Base-by-base conservation (phyloP, 2,113 vertebrate genomes). In the Cacatua alba region DNA sequence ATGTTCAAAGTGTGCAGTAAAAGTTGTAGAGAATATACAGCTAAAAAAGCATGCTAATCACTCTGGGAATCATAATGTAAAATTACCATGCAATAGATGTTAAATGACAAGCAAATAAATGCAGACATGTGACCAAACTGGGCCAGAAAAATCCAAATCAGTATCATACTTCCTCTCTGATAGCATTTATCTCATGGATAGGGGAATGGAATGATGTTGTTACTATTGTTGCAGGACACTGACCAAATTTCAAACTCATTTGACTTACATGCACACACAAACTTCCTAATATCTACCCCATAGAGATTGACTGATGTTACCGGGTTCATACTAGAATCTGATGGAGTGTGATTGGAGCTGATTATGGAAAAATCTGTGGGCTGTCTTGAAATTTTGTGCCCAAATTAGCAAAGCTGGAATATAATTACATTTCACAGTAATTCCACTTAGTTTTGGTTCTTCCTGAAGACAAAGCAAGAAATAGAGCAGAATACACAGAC, bases 11-110 rank as follows among this genome's bases (percentile, higher is more conserved):
- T 79, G 70, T 87, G 49, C 78, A 85, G 20, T 75, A 86, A 52
- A 96, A 96, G 39, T 90, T 86, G 51, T 67, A 90, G 86, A 94
- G 80, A 94, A 95, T 64, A 63, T 65, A 68, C 39, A 81, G 55
- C 76, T 94, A 81, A 94, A 90, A 96, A 93, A 80, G 68, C 88
- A 81, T 88, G 75, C 51, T 94, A 96, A 96, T 94, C 93, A 78
- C 65, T 62, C 64, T 94, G 85, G 43, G 94, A 94, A 93, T 94
- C 79, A 90, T 92, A 77, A 92, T 83, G 82, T 43, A 81, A 92
- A 96, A 95, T 96, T 88, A 96, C 26, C 72, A 83, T 82, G 86
- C 60, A 83, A 41, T 86, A 81, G 43, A 75, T 86, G 64, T 76
- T 92, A 84, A 92, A 84, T 79, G 39, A 28, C 65, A 91, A 84